phyloP scores from a whole-genome alignment of 2,888 invertebrate species.

The Apamea crenata region DNA sequence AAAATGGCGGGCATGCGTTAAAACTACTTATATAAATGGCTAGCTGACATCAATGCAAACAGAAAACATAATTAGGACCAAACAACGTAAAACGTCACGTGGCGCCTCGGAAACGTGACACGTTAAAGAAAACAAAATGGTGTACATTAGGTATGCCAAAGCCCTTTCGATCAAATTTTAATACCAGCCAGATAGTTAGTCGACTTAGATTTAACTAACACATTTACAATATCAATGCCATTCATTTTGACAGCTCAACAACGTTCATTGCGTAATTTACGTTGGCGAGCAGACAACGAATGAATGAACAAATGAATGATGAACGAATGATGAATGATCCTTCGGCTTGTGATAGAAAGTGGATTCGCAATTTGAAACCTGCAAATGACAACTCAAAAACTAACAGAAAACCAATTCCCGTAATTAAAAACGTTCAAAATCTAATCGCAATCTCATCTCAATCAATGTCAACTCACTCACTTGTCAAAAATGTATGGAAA shows the following conservation, averaged over 20 bases:
- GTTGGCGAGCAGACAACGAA: background rate
- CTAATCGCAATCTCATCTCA: no score
- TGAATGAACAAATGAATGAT: conserved; percentile 1
- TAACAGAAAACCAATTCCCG: no score
- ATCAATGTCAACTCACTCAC: no score
- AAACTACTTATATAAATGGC: background rate
- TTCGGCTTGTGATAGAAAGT: background rate
- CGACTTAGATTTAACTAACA: background rate
- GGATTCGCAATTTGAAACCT: background rate
- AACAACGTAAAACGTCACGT: background rate
- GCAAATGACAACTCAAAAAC: background rate
- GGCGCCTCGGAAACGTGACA: background rate
- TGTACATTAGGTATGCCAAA: background rate
- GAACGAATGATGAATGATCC: background rate
- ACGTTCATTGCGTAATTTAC: background rate
- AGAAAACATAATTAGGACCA: background rate
- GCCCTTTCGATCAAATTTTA: background rate
- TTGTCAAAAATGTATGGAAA: no score
- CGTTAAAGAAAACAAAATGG: background rate
- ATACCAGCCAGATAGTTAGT: background rate
- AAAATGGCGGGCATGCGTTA: background rate
- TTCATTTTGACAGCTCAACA: background rate
- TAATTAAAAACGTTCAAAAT: no score
- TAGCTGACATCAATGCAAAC: background rate
- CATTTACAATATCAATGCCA: background rate